phyloP scores from a whole-genome alignment of 2,888 invertebrate species.

The Drosophila histrio region DNA sequence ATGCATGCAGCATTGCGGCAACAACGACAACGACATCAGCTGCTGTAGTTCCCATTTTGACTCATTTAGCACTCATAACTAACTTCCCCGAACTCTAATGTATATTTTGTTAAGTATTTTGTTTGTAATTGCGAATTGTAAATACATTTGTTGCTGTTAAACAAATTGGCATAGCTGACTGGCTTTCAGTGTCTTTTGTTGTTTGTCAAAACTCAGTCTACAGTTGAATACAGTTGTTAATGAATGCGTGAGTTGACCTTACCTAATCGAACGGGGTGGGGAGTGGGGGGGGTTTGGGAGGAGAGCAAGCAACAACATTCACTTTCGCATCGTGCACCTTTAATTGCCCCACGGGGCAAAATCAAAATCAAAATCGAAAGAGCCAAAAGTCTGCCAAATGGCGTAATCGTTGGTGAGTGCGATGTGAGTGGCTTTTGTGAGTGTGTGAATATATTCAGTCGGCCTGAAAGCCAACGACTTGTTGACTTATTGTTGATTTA shows the following conservation, averaged over 20 bases:
- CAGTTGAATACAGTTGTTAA: conserved; percentile 22
- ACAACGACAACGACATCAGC: neutral
- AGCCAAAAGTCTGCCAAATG: conserved; percentile 40
- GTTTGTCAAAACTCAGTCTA: conserved; percentile 6
- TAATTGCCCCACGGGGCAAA: conserved; percentile 72
- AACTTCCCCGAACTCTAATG: neutral
- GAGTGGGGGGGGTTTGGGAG: neutral
- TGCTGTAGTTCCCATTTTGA: neutral
- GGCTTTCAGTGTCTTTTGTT: conserved; percentile 25
- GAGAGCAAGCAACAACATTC: conserved; percentile 52
- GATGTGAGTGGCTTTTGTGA: conserved; percentile 7
- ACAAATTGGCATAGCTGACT: conserved; percentile 49
- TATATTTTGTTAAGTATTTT: neutral
- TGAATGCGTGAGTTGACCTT: conserved; percentile 46
- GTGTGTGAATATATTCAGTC: conserved; percentile 34
- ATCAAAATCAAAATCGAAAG: conserved; percentile 25
- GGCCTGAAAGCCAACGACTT: conserved; percentile 37
- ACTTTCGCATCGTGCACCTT: conserved; percentile 73
- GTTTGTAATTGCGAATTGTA: conserved; percentile 19
- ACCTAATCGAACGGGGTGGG: conserved; percentile 34
- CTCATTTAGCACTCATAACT: conserved; percentile 11
- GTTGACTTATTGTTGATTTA: conserved; percentile 49
- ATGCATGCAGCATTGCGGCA: conserved; percentile 37
- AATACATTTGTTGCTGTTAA: conserved; percentile 11
- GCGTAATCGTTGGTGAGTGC: conserved; percentile 48